phyloP scores from a whole-genome alignment of 2,113 vertebrate species.

The Oncorhynchus mykiss region DNA sequence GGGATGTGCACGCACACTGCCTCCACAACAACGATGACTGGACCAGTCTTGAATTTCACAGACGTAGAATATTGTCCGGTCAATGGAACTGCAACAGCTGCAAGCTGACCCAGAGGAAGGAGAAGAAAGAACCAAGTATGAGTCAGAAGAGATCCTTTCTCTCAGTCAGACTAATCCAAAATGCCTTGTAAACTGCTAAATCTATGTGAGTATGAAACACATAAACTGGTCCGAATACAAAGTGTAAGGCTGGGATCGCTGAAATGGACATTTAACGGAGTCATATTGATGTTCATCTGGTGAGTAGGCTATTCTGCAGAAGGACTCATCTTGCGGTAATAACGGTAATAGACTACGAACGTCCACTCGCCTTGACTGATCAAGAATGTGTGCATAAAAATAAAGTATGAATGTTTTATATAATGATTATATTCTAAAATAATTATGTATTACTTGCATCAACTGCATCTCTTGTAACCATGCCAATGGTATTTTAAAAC shows the following conservation, averaged over 20 bases:
- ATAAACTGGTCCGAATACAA: slow-evolving; percentile 66
- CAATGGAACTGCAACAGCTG: slow-evolving; percentile 23
- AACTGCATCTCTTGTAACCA: neutral
- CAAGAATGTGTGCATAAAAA: neutral
- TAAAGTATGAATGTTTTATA: neutral
- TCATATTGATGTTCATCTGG: slow-evolving; percentile 63
- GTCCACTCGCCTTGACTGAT: slow-evolving; percentile 8
- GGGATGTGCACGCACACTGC: neutral
- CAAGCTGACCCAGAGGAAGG: slow-evolving; percentile 52
- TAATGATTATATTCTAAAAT: neutral
- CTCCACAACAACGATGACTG: too few relatives aligned
- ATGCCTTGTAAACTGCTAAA: slow-evolving; percentile 33
- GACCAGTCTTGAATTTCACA: neutral
- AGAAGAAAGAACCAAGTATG: slow-evolving; percentile 9
- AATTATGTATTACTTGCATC: neutral
- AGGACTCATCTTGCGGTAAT: neutral
- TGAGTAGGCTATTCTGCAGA: slow-evolving; percentile 55
- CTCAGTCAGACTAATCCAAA: neutral
- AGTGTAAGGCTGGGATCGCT: slow-evolving; percentile 58
- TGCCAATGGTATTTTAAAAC: slow-evolving; percentile 4
- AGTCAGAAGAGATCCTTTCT: slow-evolving; percentile 24
- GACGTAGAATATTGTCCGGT: neutral
- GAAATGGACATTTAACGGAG: slow-evolving; percentile 58
- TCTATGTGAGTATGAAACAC: slow-evolving; percentile 61
- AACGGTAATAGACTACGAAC: neutral